Evolutionary conservation across 2,113 vertebrate genomes (phyloP).

Genomic region (Psammodynastes pulverulentus): DNA sequence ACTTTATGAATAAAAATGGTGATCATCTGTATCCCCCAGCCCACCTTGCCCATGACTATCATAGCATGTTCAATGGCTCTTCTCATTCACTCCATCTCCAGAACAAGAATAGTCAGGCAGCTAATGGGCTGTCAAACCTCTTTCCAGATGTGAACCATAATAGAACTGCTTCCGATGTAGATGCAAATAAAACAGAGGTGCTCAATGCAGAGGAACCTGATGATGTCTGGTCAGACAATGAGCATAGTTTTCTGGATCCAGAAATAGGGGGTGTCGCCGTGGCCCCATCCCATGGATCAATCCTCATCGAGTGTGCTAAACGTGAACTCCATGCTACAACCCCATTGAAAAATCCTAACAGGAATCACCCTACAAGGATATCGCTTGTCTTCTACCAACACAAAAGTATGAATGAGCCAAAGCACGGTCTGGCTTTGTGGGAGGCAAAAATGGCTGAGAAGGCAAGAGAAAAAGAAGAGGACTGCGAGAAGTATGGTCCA

Average conservation of each 20-base stretch:
- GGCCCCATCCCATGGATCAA: constrained; percentile 91
- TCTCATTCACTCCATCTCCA: constrained; percentile 79
- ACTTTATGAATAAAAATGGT: constrained; percentile 76
- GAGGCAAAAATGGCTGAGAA: constrained; percentile 97
- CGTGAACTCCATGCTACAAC: constrained; percentile 95
- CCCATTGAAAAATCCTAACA: constrained; percentile 87
- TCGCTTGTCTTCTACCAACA: constrained; percentile 99
- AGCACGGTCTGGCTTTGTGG: constrained; percentile 92
- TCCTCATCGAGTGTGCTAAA: constrained; percentile 97
- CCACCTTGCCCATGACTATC: constrained; percentile 69
- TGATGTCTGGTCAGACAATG: constrained; percentile 95
- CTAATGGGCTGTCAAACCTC: constrained; percentile 73
- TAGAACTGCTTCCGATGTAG: constrained; percentile 69
- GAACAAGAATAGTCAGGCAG: constrained; percentile 72
- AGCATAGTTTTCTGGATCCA: constrained; percentile 94
- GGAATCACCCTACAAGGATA: constrained; percentile 88
- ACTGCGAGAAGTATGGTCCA: constrained; percentile 84
- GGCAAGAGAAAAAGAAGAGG: constrained; percentile 91
- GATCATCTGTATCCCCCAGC: constrained; percentile 74
- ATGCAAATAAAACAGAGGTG: constrained; percentile 67
- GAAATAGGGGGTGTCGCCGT: constrained; percentile 96
- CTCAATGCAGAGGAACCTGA: constrained; percentile 74
- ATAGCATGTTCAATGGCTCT: constrained; percentile 67
- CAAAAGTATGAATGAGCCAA: constrained; percentile 96
- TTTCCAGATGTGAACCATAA: constrained; percentile 74